Percentiles rank a stretch among this genome's conserved stretches.
phyloP scores from a whole-genome alignment of 2,113 vertebrate species.

The Pituophis catenifer region DNA sequence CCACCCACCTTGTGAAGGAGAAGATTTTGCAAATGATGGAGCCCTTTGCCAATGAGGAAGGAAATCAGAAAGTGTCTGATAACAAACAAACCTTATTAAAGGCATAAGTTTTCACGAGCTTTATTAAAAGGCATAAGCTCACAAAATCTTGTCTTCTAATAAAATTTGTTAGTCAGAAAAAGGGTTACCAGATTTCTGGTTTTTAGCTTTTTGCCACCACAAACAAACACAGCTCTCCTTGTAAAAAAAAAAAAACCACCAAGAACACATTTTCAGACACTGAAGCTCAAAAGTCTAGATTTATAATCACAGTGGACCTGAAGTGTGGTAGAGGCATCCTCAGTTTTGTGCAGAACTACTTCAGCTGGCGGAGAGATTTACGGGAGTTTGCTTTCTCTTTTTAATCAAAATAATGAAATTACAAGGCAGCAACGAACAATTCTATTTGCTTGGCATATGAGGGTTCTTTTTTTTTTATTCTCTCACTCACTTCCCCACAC shows the following conservation, averaged over 20 bases:
- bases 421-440: conserved; percentile 21
- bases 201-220: not conserved
- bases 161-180: not conserved
- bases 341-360: not conserved
- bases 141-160: not conserved
- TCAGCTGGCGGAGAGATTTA: too few relatives aligned
- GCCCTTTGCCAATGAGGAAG: not conserved
- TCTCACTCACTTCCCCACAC: conserved; percentile 15
- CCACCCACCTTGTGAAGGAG: not conserved
- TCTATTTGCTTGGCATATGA: conserved; percentile 47
- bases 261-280: not conserved
- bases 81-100: not conserved
- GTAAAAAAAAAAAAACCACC: not conserved
- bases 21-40: not conserved
- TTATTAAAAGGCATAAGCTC: not conserved
- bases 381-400: not conserved
- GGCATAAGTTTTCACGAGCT: not conserved
- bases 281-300: not conserved
- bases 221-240: not conserved
- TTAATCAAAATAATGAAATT: conserved; percentile 50
- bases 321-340: too few relatives aligned
- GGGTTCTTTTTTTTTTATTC: conserved; percentile 38
- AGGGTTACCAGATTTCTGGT: not conserved
- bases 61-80: not conserved
- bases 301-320: not conserved